Percentiles rank a stretch among this genome's conserved stretches.
Evolutionary conservation across 92 coral and sea anemone species (phyloP).

Genomic region (Nematostella vectensis): DNA sequence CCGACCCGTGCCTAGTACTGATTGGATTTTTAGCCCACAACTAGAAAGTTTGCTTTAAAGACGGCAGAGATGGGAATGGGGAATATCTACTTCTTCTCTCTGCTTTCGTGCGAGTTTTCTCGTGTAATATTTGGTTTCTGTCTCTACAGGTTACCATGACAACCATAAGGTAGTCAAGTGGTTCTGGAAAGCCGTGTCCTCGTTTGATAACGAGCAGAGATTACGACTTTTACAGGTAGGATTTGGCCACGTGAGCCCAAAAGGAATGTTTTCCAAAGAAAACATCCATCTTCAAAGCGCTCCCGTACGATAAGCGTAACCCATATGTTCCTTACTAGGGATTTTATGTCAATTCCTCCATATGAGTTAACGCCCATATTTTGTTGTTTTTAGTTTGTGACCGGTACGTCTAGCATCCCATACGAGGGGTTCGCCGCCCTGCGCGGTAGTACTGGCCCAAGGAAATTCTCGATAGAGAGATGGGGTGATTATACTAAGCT

Average conservation of each 20-base stretch:
- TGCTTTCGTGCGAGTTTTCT: no score
- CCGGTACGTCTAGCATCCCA: slow-evolving; percentile 98
- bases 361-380: no score
- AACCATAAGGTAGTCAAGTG: slow-evolving; percentile 90
- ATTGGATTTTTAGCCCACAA: no score
- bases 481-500: slow-evolving; percentile 94
- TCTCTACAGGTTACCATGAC: slow-evolving; percentile 89
- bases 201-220: slow-evolving; percentile 94
- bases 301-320: background rate
- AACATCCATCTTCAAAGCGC: no score
- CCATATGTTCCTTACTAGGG: no score
- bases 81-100: no score
- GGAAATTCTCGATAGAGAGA: slow-evolving; percentile 96
- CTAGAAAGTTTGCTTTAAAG: no score
- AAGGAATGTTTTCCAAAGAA: background rate
- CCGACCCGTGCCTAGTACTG: no score
- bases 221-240: slow-evolving; percentile 86
- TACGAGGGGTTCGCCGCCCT: slow-evolving; percentile 97
- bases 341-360: no score
- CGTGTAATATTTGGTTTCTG: no score
- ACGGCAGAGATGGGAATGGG: no score
- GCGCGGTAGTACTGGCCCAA: slow-evolving; percentile 94
- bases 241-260: no score
- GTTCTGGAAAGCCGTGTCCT: slow-evolving; percentile 95
- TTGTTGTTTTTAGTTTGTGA: slow-evolving; percentile 85